These are phyloP conservation scores for Microtus ochrogaster DNA, from an alignment of 2,113 vertebrate genomes.

Conservation along the genomic window DNA sequence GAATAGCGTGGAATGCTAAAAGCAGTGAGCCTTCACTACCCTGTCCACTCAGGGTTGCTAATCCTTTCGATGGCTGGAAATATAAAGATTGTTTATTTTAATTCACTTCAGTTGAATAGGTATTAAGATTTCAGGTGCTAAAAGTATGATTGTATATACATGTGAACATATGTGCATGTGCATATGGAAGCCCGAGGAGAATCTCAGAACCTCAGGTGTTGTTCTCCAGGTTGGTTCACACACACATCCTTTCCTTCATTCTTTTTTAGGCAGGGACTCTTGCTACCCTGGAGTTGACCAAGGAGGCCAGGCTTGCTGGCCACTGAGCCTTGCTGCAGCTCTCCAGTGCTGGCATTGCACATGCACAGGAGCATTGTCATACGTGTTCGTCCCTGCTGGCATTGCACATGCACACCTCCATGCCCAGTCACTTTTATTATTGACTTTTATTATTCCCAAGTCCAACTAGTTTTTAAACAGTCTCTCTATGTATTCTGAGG, in stretches of 20 bases:
- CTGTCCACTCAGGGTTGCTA: slow-evolving; percentile 80
- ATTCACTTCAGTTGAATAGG: slow-evolving; percentile 82
- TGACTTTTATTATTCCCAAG: background rate
- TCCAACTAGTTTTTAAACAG: background rate
- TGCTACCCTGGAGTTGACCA: background rate
- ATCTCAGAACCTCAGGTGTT: background rate
- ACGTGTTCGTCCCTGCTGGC: no score
- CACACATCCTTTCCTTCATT: background rate
- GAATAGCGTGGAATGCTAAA: slow-evolving; percentile 84
- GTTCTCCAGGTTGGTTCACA: background rate
- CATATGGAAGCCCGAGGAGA: background rate
- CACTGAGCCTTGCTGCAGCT: background rate
- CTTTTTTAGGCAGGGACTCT: background rate
- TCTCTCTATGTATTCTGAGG: background rate
- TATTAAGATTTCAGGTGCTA: slow-evolving; percentile 82
- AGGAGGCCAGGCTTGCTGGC: background rate
- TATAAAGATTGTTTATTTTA: slow-evolving; percentile 78
- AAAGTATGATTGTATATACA: slow-evolving; percentile 48
- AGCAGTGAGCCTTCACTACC: slow-evolving; percentile 73
- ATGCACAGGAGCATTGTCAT: no score
- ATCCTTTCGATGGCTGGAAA: slow-evolving; percentile 82
- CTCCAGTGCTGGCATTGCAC: background rate
- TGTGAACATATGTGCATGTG: no score
- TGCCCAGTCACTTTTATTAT: background rate
- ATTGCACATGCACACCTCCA: background rate